phyloP scores from a whole-genome alignment of 2,888 invertebrate species.

The Drosophila pegasa region DNA sequence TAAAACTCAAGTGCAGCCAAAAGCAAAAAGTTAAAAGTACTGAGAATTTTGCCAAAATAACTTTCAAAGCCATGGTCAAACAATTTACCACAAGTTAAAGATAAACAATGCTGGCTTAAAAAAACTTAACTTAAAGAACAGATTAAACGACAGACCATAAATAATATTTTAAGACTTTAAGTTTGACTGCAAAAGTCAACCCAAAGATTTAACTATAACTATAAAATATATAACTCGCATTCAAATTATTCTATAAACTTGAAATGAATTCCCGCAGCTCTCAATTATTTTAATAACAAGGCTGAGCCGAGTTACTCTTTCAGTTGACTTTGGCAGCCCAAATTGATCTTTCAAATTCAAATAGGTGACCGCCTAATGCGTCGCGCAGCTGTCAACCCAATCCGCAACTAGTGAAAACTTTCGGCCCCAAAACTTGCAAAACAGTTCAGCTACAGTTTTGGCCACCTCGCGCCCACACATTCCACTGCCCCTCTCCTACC shows the following conservation, averaged over 20 bases:
- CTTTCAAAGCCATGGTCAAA: neutral
- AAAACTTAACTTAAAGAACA: neutral
- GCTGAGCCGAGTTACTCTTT: neutral
- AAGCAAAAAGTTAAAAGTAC: neutral
- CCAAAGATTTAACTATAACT: neutral
- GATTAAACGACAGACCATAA: neutral
- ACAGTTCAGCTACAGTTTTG: constrained; percentile 15
- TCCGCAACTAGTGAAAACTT: constrained; percentile 39
- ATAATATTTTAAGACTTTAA: neutral
- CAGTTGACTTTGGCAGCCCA: constrained; percentile 8
- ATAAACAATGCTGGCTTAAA: neutral
- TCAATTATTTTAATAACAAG: neutral
- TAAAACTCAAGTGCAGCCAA: neutral
- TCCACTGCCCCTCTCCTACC: neutral
- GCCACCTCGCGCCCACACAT: neutral
- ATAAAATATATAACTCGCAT: neutral
- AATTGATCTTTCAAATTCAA: constrained; percentile 41
- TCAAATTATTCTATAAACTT: neutral
- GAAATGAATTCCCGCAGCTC: neutral
- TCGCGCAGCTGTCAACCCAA: constrained; percentile 31
- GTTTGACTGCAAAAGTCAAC: neutral
- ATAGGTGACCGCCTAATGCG: constrained; percentile 15
- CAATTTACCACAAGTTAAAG: neutral
- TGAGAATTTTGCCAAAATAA: neutral
- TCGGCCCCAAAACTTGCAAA: constrained; percentile 39